A percentile compares a stretch with the other conserved stretches of the same genome.
These are phyloP conservation scores for Meiosimyza platycephala DNA, from an alignment of 2,888 invertebrate genomes.

Conservation along the genomic window DNA sequence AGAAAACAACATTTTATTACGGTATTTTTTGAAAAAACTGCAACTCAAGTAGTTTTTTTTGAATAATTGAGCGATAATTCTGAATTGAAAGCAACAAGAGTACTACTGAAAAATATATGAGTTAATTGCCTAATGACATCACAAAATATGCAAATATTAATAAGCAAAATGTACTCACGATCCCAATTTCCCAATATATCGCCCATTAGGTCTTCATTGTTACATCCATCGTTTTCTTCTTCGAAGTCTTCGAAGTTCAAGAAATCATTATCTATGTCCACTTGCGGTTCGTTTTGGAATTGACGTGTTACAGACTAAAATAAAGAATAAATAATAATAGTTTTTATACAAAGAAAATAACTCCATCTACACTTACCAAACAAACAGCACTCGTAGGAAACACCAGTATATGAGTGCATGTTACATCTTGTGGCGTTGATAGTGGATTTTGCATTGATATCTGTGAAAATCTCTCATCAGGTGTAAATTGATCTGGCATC, in stretches of 20 bases:
- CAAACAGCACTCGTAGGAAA: conserved; percentile 97
- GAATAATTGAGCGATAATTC: no score
- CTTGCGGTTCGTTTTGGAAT: conserved; percentile 64
- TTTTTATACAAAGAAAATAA: neutral
- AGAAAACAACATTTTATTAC: no score
- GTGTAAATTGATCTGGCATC: conserved; percentile 95
- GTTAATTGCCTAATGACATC: no score
- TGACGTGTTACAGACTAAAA: conserved; percentile 60
- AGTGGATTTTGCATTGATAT: conserved; percentile 89
- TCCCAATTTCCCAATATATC: conserved; percentile 79
- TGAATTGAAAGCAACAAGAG: no score
- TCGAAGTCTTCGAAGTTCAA: conserved; percentile 74
- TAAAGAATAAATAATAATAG: conserved; percentile 4
- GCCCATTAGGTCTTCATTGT: conserved; percentile 70
- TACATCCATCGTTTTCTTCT: conserved; percentile 65
- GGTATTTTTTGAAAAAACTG: no score
- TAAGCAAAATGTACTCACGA: conserved; percentile 53
- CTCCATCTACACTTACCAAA: conserved; percentile 71
- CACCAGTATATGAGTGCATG: conserved; percentile 97
- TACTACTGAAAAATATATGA: no score
- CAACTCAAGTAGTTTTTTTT: no score
- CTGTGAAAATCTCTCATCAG: conserved; percentile 92
- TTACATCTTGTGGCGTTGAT: conserved; percentile 95
- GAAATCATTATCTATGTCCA: conserved; percentile 75
- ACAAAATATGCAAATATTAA: neutral